Base-by-base conservation (phyloP, 2,113 vertebrate species). In the Apteryx owenii region DNA sequence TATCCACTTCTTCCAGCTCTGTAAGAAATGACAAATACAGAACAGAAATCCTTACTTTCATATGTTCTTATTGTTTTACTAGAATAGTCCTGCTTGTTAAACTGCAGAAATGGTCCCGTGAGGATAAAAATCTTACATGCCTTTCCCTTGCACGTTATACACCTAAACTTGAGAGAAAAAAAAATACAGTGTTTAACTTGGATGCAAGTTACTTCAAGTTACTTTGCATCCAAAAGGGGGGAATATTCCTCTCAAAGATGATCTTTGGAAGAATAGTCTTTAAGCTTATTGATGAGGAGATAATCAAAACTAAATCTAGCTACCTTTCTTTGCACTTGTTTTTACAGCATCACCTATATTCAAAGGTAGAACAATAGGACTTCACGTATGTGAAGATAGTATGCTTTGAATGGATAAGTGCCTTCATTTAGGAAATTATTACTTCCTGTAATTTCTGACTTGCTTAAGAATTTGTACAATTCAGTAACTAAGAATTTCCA, bases 271-370 rank as follows among this genome's bases (percentile, higher is more conserved):
- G 88, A 90, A 50, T 62, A 28, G 10, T 79, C 60, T 88, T 79
- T 42, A 94, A 71, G 48, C 77, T 12, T 82, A 85, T 50, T 80
- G 12, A 3, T n/a, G 50, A 96, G 22, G 17, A 28, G 54, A 65
- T 4, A 8, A 85, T 96, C 78, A 95, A 92, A 95, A 85, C 44
- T 82, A 84, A 51, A 36, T 83, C 10, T 54, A 54, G 18, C 75
- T 75, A 33, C 36, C 36, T 92, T 73, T 40, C 8, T 81, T 86
- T 78, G 25, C 26, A 4, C 6, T 81, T 87, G 8, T 42, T 93
- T 90, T 96, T 84, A n/a, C 17, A 61, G 1, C 23, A 72, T 65
- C 29, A 7, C 12, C 66, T 93, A 4, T 29, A 16, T 81, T 81
- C 36, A 0, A 1, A 61, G 54, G 9, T 29, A 68, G 40, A 80